Conservation (phyloP, 2,113 vertebrate genomes). For the Neopipo cinnamomea region DNA sequence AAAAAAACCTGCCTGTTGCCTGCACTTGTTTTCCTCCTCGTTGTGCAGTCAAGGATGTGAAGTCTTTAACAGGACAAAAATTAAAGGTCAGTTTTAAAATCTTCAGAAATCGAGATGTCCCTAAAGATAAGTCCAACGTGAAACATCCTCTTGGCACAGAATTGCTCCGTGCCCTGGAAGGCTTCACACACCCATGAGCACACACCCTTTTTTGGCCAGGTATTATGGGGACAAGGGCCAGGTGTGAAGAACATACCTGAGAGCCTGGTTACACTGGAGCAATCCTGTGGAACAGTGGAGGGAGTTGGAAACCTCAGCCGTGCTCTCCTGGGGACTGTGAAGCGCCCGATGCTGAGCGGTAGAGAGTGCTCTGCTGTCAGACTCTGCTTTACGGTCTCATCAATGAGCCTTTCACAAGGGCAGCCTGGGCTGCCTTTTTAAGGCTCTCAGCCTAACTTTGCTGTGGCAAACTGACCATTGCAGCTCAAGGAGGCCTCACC, state of each 20-base stretch:
- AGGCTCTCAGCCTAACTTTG: not conserved
- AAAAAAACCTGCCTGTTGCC: not conserved
- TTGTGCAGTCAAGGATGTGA: not conserved
- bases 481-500: not conserved
- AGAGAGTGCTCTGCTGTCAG: not conserved
- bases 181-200: not conserved
- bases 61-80: not conserved
- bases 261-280: not conserved
- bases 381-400: not conserved
- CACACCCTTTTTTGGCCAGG: not conserved
- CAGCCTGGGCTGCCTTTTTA: not conserved
- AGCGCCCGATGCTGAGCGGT: not conserved
- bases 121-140: not conserved
- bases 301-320: not conserved
- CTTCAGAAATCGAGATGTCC: not conserved
- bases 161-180: not conserved
- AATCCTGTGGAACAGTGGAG: not conserved
- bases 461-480: not conserved
- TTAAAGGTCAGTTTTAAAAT: constrained; percentile 13
- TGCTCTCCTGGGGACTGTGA: not conserved
- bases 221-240: not conserved
- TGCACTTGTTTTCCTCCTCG: not conserved
- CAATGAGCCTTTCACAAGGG: not conserved
- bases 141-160: not conserved
- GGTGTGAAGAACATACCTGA: not conserved